Conservation (phyloP, 1,140 invertebrate genomes). For the Zaprionus camerounensis region DNA sequence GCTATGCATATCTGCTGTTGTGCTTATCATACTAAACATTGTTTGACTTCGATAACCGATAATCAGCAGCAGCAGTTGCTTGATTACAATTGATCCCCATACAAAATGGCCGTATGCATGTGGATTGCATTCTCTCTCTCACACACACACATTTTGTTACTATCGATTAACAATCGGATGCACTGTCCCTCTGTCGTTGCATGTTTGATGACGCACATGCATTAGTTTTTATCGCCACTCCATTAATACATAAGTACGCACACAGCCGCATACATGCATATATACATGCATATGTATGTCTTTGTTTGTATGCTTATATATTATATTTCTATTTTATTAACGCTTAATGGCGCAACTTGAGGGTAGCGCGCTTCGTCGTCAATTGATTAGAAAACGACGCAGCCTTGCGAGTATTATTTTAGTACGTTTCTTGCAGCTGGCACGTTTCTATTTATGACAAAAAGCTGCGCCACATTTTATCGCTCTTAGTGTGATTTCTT, state of each 20-base stretch:
- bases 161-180: constrained; percentile 22
- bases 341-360: constrained; percentile 28
- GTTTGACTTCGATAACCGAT: constrained; percentile 25
- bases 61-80: constrained; percentile 9
- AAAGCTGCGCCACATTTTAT: constrained; percentile 23
- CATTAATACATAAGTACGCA: not conserved
- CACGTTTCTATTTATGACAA: constrained; percentile 34
- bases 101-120: constrained; percentile 20
- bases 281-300: not conserved
- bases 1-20: constrained; percentile 9
- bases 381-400: constrained; percentile 38
- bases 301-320: not conserved
- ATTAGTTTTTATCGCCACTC: constrained; percentile 35
- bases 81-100: constrained; percentile 32
- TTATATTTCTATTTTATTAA: constrained; percentile 34
- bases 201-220: constrained; percentile 23
- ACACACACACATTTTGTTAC: not conserved
- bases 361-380: constrained; percentile 7
- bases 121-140: not conserved
- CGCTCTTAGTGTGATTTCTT: not conserved
- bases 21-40: constrained; percentile 28
- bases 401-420: constrained; percentile 26
- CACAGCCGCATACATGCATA: not conserved
- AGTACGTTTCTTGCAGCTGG: constrained; percentile 22
- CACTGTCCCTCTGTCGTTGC: constrained; percentile 1